A percentile compares a stretch with the other conserved stretches of the same genome.
Conservation (phyloP, 1,140 invertebrate genomes). For the Vollenhovia emeryi region DNA sequence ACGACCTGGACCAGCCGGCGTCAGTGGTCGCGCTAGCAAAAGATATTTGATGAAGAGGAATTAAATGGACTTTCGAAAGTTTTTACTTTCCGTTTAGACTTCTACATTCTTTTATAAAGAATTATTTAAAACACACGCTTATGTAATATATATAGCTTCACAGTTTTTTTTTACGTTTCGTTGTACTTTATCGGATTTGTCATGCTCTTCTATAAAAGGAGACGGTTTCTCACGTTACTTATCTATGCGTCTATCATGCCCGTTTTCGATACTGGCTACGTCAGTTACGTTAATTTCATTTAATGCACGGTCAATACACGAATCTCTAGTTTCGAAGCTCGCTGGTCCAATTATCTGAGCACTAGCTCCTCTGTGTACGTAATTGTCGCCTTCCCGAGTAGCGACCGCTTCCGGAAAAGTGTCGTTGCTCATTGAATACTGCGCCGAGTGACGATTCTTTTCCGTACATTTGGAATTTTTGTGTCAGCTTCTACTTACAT, state of each 20-base stretch:
- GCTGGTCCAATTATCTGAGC: constrained; percentile 45
- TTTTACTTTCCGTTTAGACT: background rate
- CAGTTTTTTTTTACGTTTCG: background rate
- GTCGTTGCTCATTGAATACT: constrained; percentile 9
- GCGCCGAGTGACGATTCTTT: constrained; percentile 7
- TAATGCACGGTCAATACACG: too few relatives aligned
- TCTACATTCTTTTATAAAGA: background rate
- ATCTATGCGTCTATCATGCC: background rate
- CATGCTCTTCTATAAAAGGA: background rate
- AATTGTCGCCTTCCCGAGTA: constrained; percentile 56
- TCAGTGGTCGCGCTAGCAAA: constrained; percentile 1
- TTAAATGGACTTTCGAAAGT: background rate
- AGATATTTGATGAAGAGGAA: background rate
- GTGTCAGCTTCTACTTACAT: constrained; percentile 21
- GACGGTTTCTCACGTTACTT: background rate
- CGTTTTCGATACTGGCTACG: background rate
- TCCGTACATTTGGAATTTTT: background rate
- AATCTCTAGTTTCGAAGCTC: background rate
- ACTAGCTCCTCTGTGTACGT: constrained; percentile 28
- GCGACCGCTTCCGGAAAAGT: constrained; percentile 37
- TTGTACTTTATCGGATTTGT: background rate
- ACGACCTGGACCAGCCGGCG: constrained; percentile 65
- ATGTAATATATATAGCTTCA: background rate
- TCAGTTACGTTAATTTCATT: background rate
- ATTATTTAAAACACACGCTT: background rate